phyloP scores from a whole-genome alignment of 2,888 invertebrate species.

The Temnothorax rugatulus region DNA sequence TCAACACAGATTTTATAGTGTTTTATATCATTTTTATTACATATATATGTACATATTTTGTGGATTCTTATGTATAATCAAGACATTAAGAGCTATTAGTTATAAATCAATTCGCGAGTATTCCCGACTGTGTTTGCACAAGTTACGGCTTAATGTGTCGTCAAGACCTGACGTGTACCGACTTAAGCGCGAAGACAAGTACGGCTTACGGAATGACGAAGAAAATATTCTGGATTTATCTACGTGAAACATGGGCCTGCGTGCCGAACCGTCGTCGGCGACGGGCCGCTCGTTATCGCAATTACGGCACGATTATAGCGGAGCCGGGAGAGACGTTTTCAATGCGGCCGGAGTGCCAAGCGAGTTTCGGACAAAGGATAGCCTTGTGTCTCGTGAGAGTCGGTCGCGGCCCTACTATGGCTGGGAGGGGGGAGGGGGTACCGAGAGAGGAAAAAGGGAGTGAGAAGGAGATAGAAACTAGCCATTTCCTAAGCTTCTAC shows the following conservation, averaged over 20 bases:
- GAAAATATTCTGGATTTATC: conserved; percentile 18
- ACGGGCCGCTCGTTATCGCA: conserved; percentile 67
- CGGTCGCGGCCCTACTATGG: conserved; percentile 70
- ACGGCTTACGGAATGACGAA: not conserved
- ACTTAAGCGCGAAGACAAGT: not conserved
- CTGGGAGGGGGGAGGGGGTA: conserved; percentile 8
- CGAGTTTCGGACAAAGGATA: conserved; percentile 85
- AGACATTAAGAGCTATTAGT: too few species aligned
- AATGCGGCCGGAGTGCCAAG: conserved; percentile 71
- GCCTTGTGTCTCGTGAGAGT: conserved; percentile 81
- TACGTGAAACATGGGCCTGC: not conserved
- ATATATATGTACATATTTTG: not conserved
- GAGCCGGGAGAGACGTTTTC: conserved; percentile 56
- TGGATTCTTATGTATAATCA: not conserved
- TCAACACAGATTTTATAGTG: not conserved
- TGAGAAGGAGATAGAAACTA: conserved; percentile 49
- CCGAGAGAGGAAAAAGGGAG: conserved; percentile 25
- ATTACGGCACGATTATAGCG: conserved; percentile 72
- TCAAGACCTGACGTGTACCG: not conserved
- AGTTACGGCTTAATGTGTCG: not conserved
- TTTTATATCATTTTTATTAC: not conserved
- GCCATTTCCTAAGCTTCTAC: conserved; percentile 80
- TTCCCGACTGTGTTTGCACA: not conserved
- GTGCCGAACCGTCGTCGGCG: conserved; percentile 16
- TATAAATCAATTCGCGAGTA: not conserved